Evolutionary conservation across 2,888 invertebrate species (phyloP).

Genomic region (Chorisops tibialis): DNA sequence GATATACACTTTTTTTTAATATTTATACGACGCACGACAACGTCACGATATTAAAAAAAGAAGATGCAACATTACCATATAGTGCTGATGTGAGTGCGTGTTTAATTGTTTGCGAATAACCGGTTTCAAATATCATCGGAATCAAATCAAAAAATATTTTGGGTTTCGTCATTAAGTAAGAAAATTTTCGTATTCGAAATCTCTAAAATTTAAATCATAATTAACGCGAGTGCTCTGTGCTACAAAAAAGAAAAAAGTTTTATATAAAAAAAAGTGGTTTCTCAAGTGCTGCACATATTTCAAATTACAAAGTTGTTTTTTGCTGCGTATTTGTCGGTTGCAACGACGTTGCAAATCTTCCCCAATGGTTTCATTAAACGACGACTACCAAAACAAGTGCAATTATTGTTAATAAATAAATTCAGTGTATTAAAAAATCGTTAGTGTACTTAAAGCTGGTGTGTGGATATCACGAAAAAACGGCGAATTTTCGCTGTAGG

Average conservation of each 20-base stretch:
- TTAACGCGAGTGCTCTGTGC: too few relatives aligned
- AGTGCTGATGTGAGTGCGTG: conserved; percentile 15
- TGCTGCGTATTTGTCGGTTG: conserved; percentile 19
- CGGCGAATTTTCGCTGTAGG: too few relatives aligned
- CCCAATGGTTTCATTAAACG: conserved; percentile 17
- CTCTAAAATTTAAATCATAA: too few relatives aligned
- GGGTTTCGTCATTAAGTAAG: too few relatives aligned
- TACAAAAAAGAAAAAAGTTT: too few relatives aligned
- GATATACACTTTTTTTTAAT: too few relatives aligned
- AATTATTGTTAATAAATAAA: conserved; percentile 15
- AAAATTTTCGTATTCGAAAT: too few relatives aligned
- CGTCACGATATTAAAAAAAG: conserved; percentile 3
- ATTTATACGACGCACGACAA: background rate
- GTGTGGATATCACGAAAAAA: too few relatives aligned
- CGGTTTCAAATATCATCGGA: conserved; percentile 8
- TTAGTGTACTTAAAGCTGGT: background rate
- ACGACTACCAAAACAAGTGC: conserved; percentile 21
- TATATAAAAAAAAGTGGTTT: too few relatives aligned
- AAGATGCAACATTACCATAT: conserved; percentile 6
- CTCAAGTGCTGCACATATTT: too few relatives aligned
- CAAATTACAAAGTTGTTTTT: background rate
- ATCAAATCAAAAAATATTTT: background rate
- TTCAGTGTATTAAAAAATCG: background rate
- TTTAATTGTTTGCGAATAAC: conserved; percentile 21
- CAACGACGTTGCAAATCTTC: conserved; percentile 22